phyloP scores from a whole-genome alignment of 2,113 vertebrate genomes.

The Erpornis zantholeuca region DNA sequence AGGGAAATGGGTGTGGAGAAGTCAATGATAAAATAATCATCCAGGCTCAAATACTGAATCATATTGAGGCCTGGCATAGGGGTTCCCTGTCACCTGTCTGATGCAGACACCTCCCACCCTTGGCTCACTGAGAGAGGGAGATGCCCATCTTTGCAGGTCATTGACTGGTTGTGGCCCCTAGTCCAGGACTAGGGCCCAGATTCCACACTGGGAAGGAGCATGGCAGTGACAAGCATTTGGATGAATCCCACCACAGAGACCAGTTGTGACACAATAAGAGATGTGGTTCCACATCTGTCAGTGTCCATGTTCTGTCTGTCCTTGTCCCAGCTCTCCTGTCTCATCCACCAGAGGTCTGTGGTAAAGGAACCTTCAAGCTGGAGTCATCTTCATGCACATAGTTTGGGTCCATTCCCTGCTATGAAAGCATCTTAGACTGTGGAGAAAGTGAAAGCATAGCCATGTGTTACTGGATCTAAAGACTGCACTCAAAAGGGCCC shows the following conservation, averaged over 20 bases:
- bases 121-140: background rate
- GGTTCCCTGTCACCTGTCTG: background rate
- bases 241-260: background rate
- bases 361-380: background rate
- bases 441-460: background rate
- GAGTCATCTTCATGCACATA: background rate
- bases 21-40: background rate
- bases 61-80: background rate
- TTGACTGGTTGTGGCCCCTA: accelerated
- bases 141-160: accelerated
- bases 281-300: background rate
- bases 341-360: background rate
- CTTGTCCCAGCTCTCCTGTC: background rate
- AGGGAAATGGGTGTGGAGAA: background rate
- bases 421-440: background rate
- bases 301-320: background rate
- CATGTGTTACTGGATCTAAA: background rate
- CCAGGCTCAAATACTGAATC: background rate
- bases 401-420: background rate
- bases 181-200: background rate
- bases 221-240: background rate
- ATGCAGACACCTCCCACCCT: background rate
- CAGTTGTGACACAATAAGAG: background rate
- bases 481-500: background rate
- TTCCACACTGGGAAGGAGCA: background rate